Percentiles rank a stretch among this genome's conserved stretches.
These are phyloP conservation scores for Erinaceus europaeus DNA, from an alignment of 2,113 vertebrate species.

Conservation along the genomic window DNA sequence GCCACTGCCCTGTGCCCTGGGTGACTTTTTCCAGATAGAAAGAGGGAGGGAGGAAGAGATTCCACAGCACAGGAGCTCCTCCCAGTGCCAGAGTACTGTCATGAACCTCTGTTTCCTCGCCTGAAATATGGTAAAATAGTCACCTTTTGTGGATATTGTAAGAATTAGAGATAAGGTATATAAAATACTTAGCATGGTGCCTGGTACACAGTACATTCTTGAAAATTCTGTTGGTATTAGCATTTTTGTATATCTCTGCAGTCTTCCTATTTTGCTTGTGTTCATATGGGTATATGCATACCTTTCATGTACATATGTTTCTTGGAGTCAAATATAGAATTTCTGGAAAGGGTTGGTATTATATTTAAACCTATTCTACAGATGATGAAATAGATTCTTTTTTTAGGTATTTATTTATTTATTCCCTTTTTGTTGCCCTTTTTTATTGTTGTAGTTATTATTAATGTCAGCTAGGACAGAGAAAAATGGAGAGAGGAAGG, in stretches of 20 bases:
- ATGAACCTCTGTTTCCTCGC: background rate
- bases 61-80: no score
- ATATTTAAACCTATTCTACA: constrained; percentile 18
- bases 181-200: background rate
- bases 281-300: background rate
- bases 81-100: no score
- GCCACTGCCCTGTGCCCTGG: no score
- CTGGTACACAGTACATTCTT: background rate
- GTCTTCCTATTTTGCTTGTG: background rate
- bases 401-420: no score
- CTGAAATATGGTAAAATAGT: constrained; percentile 6
- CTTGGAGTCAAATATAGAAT: background rate
- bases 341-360: background rate
- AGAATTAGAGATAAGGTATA: background rate
- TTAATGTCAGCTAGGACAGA: no score
- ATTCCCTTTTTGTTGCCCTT: no score
- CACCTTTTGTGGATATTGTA: background rate
- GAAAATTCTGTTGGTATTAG: background rate
- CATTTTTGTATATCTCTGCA: background rate
- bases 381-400: no score
- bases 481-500: no score
- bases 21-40: no score
- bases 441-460: no score
- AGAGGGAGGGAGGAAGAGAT: no score
- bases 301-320: constrained; percentile 23